These are phyloP conservation scores for Ammospiza maritima DNA, from an alignment of 2,797 vertebrate genomes.

Conservation along the genomic window DNA sequence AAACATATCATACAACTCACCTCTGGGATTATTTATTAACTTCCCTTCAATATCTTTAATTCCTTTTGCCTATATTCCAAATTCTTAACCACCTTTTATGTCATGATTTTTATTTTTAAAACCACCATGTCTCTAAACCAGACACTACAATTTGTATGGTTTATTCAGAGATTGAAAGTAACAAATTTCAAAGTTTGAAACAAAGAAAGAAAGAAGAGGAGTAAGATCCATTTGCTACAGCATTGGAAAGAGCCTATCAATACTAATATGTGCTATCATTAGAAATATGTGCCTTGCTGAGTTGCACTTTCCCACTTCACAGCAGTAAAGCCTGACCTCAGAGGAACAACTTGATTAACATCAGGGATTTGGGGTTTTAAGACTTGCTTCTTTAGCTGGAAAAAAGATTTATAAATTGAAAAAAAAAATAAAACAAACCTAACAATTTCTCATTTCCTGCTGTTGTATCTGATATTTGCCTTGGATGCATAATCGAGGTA, in stretches of 20 bases:
- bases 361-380: neutral
- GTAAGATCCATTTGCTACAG: neutral
- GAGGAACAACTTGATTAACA: constrained; percentile 7
- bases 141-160: neutral
- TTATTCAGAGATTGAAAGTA: neutral
- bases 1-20: neutral
- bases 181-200: neutral
- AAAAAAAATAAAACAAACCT: neutral
- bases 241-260: neutral
- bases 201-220: neutral
- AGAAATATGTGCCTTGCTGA: neutral
- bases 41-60: neutral
- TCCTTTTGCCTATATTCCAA: neutral
- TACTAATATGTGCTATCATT: neutral
- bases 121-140: neutral
- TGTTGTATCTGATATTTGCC: neutral
- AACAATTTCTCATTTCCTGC: neutral
- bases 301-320: neutral
- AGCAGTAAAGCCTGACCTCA: neutral
- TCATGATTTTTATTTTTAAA: neutral
- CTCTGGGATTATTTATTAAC: neutral
- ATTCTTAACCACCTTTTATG: neutral
- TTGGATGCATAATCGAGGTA: neutral
- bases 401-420: neutral
- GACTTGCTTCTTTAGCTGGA: neutral